Base-by-base conservation (phyloP, 2,888 invertebrate genomes). In the Epistrophe eligans region DNA sequence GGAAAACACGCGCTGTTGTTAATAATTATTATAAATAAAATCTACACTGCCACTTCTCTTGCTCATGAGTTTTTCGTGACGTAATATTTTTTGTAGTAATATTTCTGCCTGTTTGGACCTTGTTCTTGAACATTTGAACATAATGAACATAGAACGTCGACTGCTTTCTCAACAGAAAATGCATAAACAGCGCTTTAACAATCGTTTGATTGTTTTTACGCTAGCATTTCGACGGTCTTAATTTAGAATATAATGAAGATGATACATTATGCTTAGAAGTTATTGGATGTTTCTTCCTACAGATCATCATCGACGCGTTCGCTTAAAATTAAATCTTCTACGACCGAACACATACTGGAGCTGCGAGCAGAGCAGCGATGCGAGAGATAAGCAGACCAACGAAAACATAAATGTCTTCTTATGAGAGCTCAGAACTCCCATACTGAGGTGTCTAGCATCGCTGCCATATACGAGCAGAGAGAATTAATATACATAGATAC, bases 131-230 rank as follows among this genome's bases (percentile, higher is more conserved):
- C 7, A 43, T 62, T 48, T 28, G 10, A 43, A 48, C 7, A 43
- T 62, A 24, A 32, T 24, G 5, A 40, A 45, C 8, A n/a, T 32
- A 32, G 64, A 66, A 66, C 32, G 17, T 28, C 55, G 10, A 48
- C 1, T 45, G n/a, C 40, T 60, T 60, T 32, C 45, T 28, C 32
- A 45, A 8, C n/a, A n/a, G 28, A 48, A 66, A 45, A 17, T 66
- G 45, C 43, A 45, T 40, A 35, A 62, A 76, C 66, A 57, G 35
- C 64, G 15, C 50, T 50, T 40, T 19, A 40, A 80, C 84, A 84
- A 84, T 62, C 66, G 50, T 80, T 80, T 77, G 77, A 84, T 84
- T 84, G 84, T 80, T 77, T 84, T 80, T 19, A 28, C 67, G 38
- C 52, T 45, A 45, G 15, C 52, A 70, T 73, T 60, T 67, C 45